Base-by-base conservation (phyloP, 2,797 vertebrate species). In the Coccyzus lansbergi region DNA sequence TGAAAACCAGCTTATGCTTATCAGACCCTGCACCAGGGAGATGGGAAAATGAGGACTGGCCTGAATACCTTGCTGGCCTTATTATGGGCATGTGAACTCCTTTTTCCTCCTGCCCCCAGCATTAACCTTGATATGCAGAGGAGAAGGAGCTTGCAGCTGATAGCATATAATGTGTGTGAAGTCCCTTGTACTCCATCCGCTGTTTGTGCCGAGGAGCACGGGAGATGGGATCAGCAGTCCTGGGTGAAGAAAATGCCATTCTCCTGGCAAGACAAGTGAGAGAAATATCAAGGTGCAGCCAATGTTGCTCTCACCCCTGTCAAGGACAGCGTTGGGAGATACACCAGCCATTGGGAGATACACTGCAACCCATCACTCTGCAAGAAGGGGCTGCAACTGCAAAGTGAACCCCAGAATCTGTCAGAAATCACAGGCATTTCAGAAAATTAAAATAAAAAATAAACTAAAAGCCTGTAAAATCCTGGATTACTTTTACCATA, bases 171-270 rank as follows among this genome's bases (percentile, higher is more conserved):
- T 20, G 15, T 19, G 12, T 25, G 33, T 9, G 17, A 26, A n/a
- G 49, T 6, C 2, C 12, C n/a, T 65, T 12, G 29, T 0, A 2
- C 15, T 24, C 42, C 0, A 0, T 24, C 1, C 1, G 31, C 25
- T 22, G 7, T 12, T 86, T 82, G 34, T n/a, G 19, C 18, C 10
- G 34, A 65, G 15, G 29, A n/a, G 14, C 29, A 68, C 4, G 6
- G 52, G 7, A 82, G 26, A 9, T 17, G 29, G 16, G 51, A 72
- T 44, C 48, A 12, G 51, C 4, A 28, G 28, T 48, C 25, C 11
- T 2, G 2, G 7, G 14, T 29, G 7, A 17, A 60, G 38, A 42
- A 88, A 86, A 52, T 24, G 9, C 7, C 2, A 5, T 77, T 81
- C 9, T 83, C 4, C 42, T n/a, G 34, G 17, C 33, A 34, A 34